Conservation (phyloP, 2,888 invertebrate species). For the Erebia aethiops region DNA sequence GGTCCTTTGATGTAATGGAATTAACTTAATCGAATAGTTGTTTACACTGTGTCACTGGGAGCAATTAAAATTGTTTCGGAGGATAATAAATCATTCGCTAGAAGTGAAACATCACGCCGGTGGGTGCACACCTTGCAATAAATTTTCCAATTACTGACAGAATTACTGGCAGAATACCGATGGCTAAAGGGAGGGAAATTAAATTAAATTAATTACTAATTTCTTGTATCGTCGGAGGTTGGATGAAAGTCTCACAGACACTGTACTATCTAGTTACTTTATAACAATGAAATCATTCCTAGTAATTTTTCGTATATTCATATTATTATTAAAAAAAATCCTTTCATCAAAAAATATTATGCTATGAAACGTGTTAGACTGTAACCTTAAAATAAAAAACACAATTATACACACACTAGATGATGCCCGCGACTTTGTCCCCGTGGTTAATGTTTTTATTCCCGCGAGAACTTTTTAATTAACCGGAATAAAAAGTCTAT, state of each 20-base stretch:
- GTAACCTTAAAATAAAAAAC: no score
- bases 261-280: background rate
- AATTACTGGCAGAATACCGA: slow-evolving; percentile 76
- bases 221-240: slow-evolving; percentile 24
- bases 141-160: slow-evolving; percentile 79
- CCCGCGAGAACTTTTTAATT: no score
- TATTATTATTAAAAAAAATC: no score
- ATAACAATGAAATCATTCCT: no score
- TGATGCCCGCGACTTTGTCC: no score
- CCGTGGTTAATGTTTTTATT: no score
- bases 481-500: no score
- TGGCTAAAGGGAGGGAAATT: slow-evolving; percentile 66
- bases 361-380: no score
- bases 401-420: no score
- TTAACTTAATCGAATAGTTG: slow-evolving; percentile 83
- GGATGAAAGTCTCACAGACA: background rate
- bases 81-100: slow-evolving; percentile 79
- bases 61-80: slow-evolving; percentile 82
- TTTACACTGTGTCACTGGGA: slow-evolving; percentile 80
- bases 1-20: slow-evolving; percentile 69
- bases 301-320: no score
- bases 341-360: no score
- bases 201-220: slow-evolving; percentile 75
- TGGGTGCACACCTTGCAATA: slow-evolving; percentile 79
- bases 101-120: slow-evolving; percentile 80